A percentile compares a stretch with the other conserved stretches of the same genome.
These are phyloP conservation scores for Cryptocephalus primarius DNA, from an alignment of 2,888 invertebrate genomes.

Conservation along the genomic window DNA sequence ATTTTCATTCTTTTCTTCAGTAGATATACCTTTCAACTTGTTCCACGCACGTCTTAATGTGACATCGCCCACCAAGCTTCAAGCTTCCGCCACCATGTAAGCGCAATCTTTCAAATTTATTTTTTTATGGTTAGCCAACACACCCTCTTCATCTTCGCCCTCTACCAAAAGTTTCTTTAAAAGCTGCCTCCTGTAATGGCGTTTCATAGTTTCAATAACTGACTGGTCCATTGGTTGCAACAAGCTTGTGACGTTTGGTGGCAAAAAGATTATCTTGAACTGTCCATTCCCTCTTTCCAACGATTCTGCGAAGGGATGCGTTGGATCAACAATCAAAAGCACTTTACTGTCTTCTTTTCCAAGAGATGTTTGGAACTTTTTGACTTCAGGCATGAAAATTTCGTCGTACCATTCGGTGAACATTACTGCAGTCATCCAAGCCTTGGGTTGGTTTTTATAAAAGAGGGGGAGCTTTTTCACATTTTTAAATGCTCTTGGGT, in stretches of 20 bases:
- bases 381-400: neutral
- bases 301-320: too few relatives aligned
- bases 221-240: slow-evolving; percentile 9
- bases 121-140: slow-evolving; percentile 1
- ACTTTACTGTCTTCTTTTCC: neutral
- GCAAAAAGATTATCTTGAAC: slow-evolving; percentile 6
- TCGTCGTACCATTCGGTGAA: neutral
- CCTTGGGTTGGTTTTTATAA: too few relatives aligned
- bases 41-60: slow-evolving; percentile 2
- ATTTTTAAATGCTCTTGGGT: too few relatives aligned
- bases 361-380: neutral
- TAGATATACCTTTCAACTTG: slow-evolving; percentile 3
- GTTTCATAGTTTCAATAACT: slow-evolving; percentile 3
- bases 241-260: slow-evolving; percentile 8
- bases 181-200: slow-evolving; percentile 1
- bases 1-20: too few relatives aligned
- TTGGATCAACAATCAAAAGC: neutral
- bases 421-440: neutral
- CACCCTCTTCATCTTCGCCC: neutral
- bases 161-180: neutral
- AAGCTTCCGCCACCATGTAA: slow-evolving; percentile 4
- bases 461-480: too few relatives aligned
- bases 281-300: too few relatives aligned
- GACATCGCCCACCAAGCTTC: slow-evolving; percentile 1
- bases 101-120: slow-evolving; percentile 3